Evolutionary conservation across 2,888 invertebrate species (phyloP).

Genomic region (Volucella zonaria): DNA sequence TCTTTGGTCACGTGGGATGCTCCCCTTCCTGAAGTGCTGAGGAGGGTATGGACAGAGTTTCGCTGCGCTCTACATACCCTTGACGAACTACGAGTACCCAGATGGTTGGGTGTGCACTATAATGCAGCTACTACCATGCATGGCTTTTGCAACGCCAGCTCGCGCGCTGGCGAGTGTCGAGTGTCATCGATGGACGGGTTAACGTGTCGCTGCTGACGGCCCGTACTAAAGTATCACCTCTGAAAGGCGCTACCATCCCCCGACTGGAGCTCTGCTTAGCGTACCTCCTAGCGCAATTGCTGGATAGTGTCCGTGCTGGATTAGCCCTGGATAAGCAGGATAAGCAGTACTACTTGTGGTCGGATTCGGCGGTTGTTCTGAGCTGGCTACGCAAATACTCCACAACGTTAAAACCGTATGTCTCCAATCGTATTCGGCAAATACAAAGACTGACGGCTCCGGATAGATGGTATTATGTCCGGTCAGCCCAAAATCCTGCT

Average conservation of each 20-base stretch:
- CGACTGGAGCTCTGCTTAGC: slow-evolving; percentile 17
- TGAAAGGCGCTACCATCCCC: slow-evolving; percentile 3
- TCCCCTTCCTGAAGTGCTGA: no score
- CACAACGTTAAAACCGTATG: no score
- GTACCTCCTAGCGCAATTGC: neutral
- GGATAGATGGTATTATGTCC: no score
- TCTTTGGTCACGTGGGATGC: no score
- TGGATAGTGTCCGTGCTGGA: neutral
- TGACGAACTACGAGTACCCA: neutral
- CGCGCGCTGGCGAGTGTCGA: neutral
- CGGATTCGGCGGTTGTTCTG: slow-evolving; percentile 28
- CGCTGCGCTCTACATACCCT: neutral
- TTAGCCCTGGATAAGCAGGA: neutral
- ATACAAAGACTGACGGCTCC: no score
- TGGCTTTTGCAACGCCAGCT: slow-evolving; percentile 9
- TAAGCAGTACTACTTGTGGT: slow-evolving; percentile 1
- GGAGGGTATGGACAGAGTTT: slow-evolving; percentile 5
- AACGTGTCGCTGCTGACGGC: slow-evolving; percentile 1
- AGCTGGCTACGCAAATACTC: neutral
- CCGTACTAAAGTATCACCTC: neutral
- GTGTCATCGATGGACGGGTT: neutral
- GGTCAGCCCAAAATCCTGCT: neutral
- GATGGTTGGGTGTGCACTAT: neutral
- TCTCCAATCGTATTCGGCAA: no score
- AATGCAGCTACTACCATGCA: neutral